Evolutionary conservation across 2,888 invertebrate species (phyloP).

Genomic region (Phaedon cochleariae): DNA sequence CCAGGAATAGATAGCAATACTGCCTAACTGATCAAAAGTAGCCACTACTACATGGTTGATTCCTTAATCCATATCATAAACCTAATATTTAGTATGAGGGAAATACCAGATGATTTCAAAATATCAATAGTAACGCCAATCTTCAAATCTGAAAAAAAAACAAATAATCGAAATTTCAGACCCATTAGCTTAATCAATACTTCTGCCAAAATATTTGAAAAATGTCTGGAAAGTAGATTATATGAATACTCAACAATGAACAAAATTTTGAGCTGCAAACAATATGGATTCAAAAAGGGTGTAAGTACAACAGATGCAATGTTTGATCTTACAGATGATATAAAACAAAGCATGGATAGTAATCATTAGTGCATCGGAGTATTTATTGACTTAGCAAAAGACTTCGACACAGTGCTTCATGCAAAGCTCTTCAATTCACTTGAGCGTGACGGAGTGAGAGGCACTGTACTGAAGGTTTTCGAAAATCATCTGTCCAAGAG

Average conservation of each 20-base stretch:
- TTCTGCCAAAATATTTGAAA: not conserved
- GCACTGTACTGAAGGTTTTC: not conserved
- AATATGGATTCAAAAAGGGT: not conserved
- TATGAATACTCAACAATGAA: not conserved
- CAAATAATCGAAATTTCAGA: not conserved
- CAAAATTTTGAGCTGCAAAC: not conserved
- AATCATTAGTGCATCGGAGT: not conserved
- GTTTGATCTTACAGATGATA: not conserved
- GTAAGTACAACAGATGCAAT: not conserved
- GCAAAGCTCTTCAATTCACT: not conserved
- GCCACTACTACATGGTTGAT: not conserved
- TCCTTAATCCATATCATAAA: not conserved
- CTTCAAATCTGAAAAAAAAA: not conserved
- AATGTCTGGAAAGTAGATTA: not conserved
- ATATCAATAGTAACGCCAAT: not conserved
- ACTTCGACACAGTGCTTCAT: not conserved
- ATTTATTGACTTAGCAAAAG: not conserved
- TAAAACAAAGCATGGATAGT: not conserved
- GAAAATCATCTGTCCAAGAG: not conserved
- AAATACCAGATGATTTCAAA: not conserved
- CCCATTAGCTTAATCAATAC: not conserved
- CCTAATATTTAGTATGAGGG: not conserved
- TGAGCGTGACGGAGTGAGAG: not conserved
- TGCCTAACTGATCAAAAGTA: too few relatives aligned
- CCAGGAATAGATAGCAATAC: not conserved